Evolutionary conservation across 2,888 invertebrate genomes (phyloP), one percentile per base, ranked within the genome.

Genomic region (Lagria hirta): DNA sequence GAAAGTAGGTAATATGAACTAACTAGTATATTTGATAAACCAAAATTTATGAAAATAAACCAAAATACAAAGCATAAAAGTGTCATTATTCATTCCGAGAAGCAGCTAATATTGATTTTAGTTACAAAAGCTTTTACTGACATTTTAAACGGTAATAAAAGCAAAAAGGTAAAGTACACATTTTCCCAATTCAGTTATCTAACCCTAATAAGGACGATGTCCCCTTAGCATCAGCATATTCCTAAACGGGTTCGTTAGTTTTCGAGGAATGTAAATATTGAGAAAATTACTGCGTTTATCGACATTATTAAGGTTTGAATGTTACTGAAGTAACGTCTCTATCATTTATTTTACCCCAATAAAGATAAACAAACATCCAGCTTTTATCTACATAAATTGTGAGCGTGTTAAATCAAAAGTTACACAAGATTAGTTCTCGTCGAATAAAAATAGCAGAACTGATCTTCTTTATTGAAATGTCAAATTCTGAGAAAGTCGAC

Each of bases 401-500:
- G 48, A 49, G 51, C 60, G 55, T 57, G 49, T 15, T 50, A 53
- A 60, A 60, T 59, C 54, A 36, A 47, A 56, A 55, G 57, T 58
- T 55, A 57, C 49, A 57, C 57, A 58, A 54, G 52, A 57, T 57
- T 57, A 57, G 57, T 57, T 57, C 50, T 41, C 52, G 42, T 50
- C 24, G 41, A 45, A 48, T 36, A 57, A 54, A 60, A 57, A 55
- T 59, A 54, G 52, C 55, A 55, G 50, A 59, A 61, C 58, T 43
- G 55, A 57, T 58, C 51, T 38, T 48, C 51, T 54, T 52, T 53
- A 61, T 61, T 58, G 57, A 59, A 59, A 58, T 59, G 59, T 58
- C 59, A 57, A 56, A 56, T 61, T 59, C 57, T 46, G 18, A 49
- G 56, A 60, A 60, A 37, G 52, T 59, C 50, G 52, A 57, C 54